phyloP scores from a whole-genome alignment of 2,797 vertebrate species.

The Tamandua tetradactyla region DNA sequence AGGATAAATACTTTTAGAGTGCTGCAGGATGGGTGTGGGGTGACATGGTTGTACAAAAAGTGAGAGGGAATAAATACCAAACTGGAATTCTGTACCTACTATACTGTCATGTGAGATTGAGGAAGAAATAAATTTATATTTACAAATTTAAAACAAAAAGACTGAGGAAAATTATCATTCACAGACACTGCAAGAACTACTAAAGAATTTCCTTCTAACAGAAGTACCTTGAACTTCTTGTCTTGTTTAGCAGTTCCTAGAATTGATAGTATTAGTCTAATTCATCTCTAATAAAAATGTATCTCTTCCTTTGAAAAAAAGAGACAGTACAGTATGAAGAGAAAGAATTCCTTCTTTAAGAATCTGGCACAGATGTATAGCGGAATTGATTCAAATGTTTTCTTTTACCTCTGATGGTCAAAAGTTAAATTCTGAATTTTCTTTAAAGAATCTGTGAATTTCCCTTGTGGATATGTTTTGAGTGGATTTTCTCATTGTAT shows the following conservation, averaged over 20 bases:
- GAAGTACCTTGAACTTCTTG: background rate
- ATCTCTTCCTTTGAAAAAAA: background rate
- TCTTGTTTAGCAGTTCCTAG: background rate
- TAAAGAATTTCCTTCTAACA: background rate
- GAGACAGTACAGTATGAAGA: background rate
- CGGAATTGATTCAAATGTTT: background rate
- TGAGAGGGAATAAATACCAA: background rate
- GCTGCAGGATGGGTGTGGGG: background rate
- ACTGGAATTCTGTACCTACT: background rate
- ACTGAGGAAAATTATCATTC: background rate
- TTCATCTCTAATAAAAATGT: background rate
- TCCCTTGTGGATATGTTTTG: background rate
- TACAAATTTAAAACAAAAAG: background rate
- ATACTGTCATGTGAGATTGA: background rate
- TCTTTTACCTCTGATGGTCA: background rate
- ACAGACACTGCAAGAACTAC: background rate
- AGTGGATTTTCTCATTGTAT: background rate
- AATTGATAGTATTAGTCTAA: background rate
- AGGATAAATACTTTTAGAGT: background rate
- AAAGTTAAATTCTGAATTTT: background rate
- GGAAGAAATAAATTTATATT: background rate
- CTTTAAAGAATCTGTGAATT: background rate
- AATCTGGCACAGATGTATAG: background rate
- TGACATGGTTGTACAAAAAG: background rate
- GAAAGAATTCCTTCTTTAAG: background rate